Percentiles rank a stretch among this genome's conserved stretches.
phyloP scores from a whole-genome alignment of 2,888 invertebrate genomes.

The Lithophane leautieri region DNA sequence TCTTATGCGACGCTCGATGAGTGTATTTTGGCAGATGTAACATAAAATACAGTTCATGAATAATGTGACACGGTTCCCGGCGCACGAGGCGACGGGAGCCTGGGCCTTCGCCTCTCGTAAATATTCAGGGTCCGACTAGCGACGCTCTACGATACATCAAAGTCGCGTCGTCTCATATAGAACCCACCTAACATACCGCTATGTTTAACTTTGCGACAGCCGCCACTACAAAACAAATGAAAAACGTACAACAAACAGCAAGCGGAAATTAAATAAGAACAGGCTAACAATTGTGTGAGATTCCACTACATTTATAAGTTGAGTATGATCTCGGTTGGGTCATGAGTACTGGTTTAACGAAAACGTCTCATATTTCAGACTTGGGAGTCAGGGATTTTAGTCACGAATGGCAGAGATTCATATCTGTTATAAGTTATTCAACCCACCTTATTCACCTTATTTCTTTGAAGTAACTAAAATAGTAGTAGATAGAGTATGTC shows the following conservation, averaged over 20 bases:
- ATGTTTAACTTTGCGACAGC: conserved; percentile 64
- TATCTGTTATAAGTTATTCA: conserved; percentile 17
- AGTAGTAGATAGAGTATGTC: neutral
- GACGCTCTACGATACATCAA: conserved; percentile 83
- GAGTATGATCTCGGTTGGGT: conserved; percentile 20
- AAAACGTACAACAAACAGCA: conserved; percentile 72
- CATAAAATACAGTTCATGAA: conserved; percentile 81
- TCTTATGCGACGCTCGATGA: conserved; percentile 62
- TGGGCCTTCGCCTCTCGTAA: conserved; percentile 78
- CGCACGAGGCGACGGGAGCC: conserved; percentile 63
- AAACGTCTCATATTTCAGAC: conserved; percentile 24
- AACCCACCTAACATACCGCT: conserved; percentile 66
- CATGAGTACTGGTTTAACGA: conserved; percentile 30
- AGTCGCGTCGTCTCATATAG: conserved; percentile 79
- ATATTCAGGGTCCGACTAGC: conserved; percentile 84
- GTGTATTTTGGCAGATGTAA: conserved; percentile 76
- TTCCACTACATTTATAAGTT: conserved; percentile 49
- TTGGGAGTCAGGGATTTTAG: conserved; percentile 15
- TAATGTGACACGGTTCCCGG: conserved; percentile 80
- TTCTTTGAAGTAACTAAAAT: neutral
- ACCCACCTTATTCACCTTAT: conserved; percentile 11
- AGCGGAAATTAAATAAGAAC: conserved; percentile 77
- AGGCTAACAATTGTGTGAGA: conserved; percentile 55
- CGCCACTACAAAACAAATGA: conserved; percentile 66
- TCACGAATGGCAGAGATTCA: conserved; percentile 21